Evolutionary conservation across 2,797 vertebrate genomes (phyloP), one percentile per base, ranked within the genome.

Genomic region (Sebastes nivosus): DNA sequence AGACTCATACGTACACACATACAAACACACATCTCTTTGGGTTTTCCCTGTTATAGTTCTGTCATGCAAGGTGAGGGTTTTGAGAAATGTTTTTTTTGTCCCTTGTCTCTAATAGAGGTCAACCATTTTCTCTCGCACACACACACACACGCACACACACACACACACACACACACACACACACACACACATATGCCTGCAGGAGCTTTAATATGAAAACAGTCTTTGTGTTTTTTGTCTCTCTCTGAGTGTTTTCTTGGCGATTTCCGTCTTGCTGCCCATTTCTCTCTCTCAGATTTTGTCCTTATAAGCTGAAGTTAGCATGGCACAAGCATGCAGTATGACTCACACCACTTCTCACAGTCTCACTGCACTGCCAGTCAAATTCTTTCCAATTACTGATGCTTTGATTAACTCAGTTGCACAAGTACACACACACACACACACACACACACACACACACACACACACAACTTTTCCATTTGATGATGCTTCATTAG

Each of bases 291-390:
- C 75, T 70, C 88, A 67, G 80, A 82, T 72, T 86, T 80, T 93
- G 82, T 90, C 89, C 92, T 92, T 90, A 93, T 92, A 93, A 93
- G 88, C 85, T 84, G 71, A 93, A 85, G 88, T 92, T 73, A 75
- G 72, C 70, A 13, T 87, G 78, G 82, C 72, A 84, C 85, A 82
- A 70, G 59, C 89, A 66, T 66, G 46, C 79, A 36, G 79, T 8
- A 82, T 93, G 92, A 93, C 84, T 91, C 90, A 88, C 68, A 69
- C 25, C 1, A 5, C 52, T 82, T 81, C 83, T 77, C 87, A 83
- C 83, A 79, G 80, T 70, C 83, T 80, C 61, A 38, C 75, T 79
- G 70, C 74, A 1, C 77, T 80, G 82, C 79, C 80, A 83, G 81
- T 88, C 84, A 84, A 68, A 92, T 89, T 88, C 70, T 91, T 89